Conservation (phyloP, 1,140 invertebrate species). For the Grapholita molesta region DNA sequence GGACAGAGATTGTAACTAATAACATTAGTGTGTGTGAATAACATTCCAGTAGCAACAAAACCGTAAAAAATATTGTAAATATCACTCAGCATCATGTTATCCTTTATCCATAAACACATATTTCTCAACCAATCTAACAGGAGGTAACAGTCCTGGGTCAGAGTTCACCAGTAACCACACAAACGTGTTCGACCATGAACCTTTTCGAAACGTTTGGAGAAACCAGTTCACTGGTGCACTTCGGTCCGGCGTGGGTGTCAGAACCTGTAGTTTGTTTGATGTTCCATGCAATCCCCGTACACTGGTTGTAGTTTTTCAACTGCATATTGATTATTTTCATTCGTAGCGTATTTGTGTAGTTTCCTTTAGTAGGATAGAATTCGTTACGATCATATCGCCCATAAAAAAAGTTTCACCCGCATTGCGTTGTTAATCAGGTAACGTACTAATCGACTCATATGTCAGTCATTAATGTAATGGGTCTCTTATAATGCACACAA, state of each 20-base stretch:
- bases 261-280: slow-evolving; percentile 56
- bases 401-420: neutral
- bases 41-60: too few relatives aligned
- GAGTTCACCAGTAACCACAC: neutral
- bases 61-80: too few relatives aligned
- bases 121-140: slow-evolving; percentile 44
- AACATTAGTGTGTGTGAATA: too few relatives aligned
- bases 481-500: too few relatives aligned
- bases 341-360: neutral
- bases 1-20: too few relatives aligned
- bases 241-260: slow-evolving; percentile 7
- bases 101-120: slow-evolving; percentile 18
- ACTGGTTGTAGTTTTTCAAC: slow-evolving; percentile 11
- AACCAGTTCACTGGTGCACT: neutral
- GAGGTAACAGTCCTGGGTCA: slow-evolving; percentile 36
- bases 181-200: neutral
- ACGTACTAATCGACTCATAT: too few relatives aligned
- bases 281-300: slow-evolving; percentile 42
- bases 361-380: neutral
- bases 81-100: too few relatives aligned
- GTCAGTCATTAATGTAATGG: too few relatives aligned
- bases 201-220: neutral
- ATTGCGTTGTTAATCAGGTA: neutral
- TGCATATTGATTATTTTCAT: neutral
- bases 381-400: neutral